phyloP scores from a whole-genome alignment of 1,140 invertebrate genomes.

The Anadara kagoshimensis region DNA sequence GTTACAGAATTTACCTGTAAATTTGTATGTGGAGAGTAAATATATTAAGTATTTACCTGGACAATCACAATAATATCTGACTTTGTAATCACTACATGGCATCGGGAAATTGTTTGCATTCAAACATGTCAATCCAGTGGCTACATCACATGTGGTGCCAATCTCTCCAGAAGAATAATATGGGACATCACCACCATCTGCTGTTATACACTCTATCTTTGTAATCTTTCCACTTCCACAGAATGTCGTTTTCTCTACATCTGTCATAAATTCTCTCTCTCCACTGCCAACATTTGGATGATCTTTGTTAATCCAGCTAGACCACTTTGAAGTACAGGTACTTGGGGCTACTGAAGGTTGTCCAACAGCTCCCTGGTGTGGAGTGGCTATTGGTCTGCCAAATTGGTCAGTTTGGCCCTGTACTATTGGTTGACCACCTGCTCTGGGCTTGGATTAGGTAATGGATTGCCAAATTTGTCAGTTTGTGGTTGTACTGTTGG shows the following conservation, averaged over 20 bases:
- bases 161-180: slow-evolving; percentile 33
- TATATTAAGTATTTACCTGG: slow-evolving; percentile 25
- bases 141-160: slow-evolving; percentile 39
- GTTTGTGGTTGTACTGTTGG: slow-evolving; percentile 28
- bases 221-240: slow-evolving; percentile 49
- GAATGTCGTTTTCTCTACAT: slow-evolving; percentile 30
- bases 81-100: slow-evolving; percentile 70
- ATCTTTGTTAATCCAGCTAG: slow-evolving; percentile 40
- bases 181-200: slow-evolving; percentile 33
- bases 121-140: slow-evolving; percentile 44
- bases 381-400: slow-evolving; percentile 11
- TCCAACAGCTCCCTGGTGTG: slow-evolving; percentile 15
- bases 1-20: no score
- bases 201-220: slow-evolving; percentile 57
- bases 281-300: slow-evolving; percentile 42
- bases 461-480: slow-evolving; percentile 24
- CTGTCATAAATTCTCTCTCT: slow-evolving; percentile 40
- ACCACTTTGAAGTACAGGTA: slow-evolving; percentile 25
- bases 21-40: not conserved
- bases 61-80: slow-evolving; percentile 71
- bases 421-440: not conserved
- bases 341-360: slow-evolving; percentile 4
- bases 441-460: not conserved
- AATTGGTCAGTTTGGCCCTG: not conserved
- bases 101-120: slow-evolving; percentile 45